phyloP scores from a whole-genome alignment of 2,113 vertebrate genomes.

The Sorex araneus region DNA sequence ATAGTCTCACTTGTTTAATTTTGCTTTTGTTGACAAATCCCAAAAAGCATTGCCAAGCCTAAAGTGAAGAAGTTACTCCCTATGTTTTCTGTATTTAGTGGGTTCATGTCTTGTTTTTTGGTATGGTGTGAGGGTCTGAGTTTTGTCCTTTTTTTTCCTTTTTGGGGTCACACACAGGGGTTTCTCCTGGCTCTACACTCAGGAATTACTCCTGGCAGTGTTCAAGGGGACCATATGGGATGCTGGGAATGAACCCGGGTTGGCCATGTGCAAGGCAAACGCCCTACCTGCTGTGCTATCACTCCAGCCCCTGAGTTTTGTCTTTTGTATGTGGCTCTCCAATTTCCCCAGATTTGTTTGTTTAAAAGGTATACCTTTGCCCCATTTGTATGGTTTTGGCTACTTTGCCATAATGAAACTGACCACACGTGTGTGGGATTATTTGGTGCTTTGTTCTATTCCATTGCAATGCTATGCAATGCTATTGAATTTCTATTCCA shows the following conservation, averaged over 20 bases:
- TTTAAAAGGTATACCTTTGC: neutral
- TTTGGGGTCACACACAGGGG: too few relatives aligned
- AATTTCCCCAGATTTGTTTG: neutral
- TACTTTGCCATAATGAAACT: constrained; percentile 13
- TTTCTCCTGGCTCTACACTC: too few relatives aligned
- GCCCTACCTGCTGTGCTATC: too few relatives aligned
- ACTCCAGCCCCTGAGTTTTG: neutral
- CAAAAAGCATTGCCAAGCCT: neutral
- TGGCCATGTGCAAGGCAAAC: too few relatives aligned
- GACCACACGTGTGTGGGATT: neutral
- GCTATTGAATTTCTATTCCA: too few relatives aligned
- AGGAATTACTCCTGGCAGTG: too few relatives aligned
- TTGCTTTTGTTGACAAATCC: constrained; percentile 6
- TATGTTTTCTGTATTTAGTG: neutral
- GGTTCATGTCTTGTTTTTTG: constrained; percentile 15
- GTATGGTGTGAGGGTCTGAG: neutral
- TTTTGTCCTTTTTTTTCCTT: constrained; percentile 15
- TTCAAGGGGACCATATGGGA: too few relatives aligned
- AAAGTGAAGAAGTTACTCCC: neutral
- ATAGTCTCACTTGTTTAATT: neutral
- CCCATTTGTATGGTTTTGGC: neutral
- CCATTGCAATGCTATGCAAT: too few relatives aligned
- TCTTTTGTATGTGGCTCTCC: neutral
- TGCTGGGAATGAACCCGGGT: too few relatives aligned
- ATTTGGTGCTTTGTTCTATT: neutral